Evolutionary conservation across 2,113 vertebrate genomes (phyloP), one percentile per base, ranked within the genome.

Genomic region (Raja brachyura): DNA sequence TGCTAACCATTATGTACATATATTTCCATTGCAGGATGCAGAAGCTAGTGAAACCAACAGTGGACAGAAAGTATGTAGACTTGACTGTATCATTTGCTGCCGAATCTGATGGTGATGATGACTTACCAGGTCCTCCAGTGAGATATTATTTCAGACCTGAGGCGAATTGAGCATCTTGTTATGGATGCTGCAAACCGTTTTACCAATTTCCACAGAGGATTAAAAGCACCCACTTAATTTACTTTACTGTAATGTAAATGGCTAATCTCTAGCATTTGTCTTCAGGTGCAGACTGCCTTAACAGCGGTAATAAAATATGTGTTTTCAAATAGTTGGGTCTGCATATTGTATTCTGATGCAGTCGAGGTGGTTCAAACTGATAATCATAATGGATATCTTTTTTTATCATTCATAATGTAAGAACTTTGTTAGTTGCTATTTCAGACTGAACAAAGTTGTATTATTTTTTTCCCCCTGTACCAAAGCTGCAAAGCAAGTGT

Each of bases 21-120:
- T 63, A 75, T 73, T 93, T 39, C 94, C 93, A 93, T 93, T 95
- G 22, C 95, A 99, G 99, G 95, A 99, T 99, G 99, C 98, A 98
- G 94, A 99, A 99, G 94, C 97, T 99, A 94, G 97, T 99, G 95
- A 99, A 99, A 94, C 98, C 98, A 75, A 97, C 98, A 93, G 94
- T 95, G 93, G 98, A 97, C 93, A 97, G 98, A 94, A 98, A 97
- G 93, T 99, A 99, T 0, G 98, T 99, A 39, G 99, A 99, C 95
- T 97, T 99, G 94, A 99, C 98, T 0, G 97, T 99, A 74, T 99
- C 99, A 0, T 99, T 99, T 94, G 97, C 98, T 78, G 97, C 99
- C 11, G 98, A 99, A 95, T 94, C 94, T 2, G 98, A 99, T 93
- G 98, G 97, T 93, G 98, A 99, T 31, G 98, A 99, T 94, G 99